Conservation (phyloP, 1,140 invertebrate genomes). For the Phymorhynchus buccinoides region DNA sequence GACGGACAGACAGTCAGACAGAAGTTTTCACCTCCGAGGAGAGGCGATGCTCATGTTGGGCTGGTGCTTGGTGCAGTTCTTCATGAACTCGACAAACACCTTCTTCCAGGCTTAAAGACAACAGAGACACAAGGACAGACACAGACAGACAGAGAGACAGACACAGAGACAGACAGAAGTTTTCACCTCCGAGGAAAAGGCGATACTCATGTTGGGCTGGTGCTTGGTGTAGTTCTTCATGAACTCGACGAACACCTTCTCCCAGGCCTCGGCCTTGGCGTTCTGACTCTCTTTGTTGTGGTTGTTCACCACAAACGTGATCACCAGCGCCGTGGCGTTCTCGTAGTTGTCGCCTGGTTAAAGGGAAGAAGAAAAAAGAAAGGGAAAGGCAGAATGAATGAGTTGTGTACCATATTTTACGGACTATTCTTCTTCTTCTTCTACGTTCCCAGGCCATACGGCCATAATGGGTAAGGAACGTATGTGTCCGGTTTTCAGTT, state of each 20-base stretch:
- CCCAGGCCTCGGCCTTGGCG: conserved; percentile 87
- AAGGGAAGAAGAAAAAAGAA: no score
- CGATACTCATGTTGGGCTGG: conserved; percentile 87
- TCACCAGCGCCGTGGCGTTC: conserved; percentile 87
- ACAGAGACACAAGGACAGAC: conserved; percentile 42
- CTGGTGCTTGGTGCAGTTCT: conserved; percentile 81
- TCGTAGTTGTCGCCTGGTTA: conserved; percentile 82
- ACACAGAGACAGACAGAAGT: no score
- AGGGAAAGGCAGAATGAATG: no score
- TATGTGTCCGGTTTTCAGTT: no score
- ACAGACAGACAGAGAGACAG: no score
- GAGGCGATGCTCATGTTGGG: conserved; percentile 87
- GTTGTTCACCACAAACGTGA: conserved; percentile 90
- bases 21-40: conserved; percentile 86
- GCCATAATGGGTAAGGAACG: no score
- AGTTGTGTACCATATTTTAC: no score
- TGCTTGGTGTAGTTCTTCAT: conserved; percentile 83
- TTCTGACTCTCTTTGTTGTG: conserved; percentile 61
- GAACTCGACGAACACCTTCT: conserved; percentile 87
- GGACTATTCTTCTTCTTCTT: no score
- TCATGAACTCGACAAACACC: conserved; percentile 88
- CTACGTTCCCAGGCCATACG: no score
- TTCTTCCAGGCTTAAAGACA: conserved; percentile 96
- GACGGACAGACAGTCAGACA: no score
- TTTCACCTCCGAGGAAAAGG: conserved; percentile 86